A percentile compares a stretch with the other conserved stretches of the same genome.
phyloP scores from a whole-genome alignment of 2,797 vertebrate species.

The Tadarida brasiliensis region DNA sequence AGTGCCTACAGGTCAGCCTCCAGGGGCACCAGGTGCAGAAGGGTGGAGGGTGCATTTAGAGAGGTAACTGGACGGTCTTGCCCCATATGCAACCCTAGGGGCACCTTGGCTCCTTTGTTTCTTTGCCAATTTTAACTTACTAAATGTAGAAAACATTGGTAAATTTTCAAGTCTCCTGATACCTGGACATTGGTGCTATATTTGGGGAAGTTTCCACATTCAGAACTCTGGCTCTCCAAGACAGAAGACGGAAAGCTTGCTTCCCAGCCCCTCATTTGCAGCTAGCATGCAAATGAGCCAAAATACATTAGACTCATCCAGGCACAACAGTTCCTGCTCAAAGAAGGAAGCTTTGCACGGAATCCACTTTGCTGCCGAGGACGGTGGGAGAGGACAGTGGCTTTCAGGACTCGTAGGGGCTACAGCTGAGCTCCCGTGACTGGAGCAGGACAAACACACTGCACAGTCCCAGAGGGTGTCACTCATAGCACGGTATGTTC shows the following conservation, averaged over 20 bases:
- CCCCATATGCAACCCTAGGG: not conserved
- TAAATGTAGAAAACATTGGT: conserved; percentile 14
- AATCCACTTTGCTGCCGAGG: not conserved
- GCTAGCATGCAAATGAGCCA: not conserved
- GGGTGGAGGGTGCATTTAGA: not conserved
- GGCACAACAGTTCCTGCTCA: not conserved
- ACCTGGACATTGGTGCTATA: not conserved
- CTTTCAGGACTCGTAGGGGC: not conserved
- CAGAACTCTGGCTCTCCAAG: not conserved
- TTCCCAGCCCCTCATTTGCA: not conserved
- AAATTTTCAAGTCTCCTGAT: not conserved
- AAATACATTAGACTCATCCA: not conserved
- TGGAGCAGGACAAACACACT: not conserved
- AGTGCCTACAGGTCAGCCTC: not conserved
- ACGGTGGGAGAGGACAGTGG: not conserved
- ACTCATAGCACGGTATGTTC: not conserved
- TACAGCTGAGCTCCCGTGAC: not conserved
- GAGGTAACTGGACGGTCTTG: not conserved
- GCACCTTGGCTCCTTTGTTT: not conserved
- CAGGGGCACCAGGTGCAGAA: not conserved
- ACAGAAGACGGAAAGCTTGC: not conserved
- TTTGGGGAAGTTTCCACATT: not conserved
- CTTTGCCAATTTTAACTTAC: conserved; percentile 28
- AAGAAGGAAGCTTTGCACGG: not conserved
- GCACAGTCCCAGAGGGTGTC: not conserved